Conservation (phyloP, 1,140 invertebrate genomes). For the Thalassaphorura encarpata region DNA sequence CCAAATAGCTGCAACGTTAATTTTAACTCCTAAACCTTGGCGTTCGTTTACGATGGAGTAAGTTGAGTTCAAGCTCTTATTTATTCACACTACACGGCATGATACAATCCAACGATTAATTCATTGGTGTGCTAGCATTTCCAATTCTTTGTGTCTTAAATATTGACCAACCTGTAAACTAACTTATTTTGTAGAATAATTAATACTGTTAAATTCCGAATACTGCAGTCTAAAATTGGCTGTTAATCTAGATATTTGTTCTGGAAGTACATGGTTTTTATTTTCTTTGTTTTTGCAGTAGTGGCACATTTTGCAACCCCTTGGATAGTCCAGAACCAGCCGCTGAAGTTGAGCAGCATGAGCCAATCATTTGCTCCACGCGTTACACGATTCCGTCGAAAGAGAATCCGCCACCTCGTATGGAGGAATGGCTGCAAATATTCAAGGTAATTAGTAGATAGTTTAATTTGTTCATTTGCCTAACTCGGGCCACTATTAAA, state of each 20-base stretch:
- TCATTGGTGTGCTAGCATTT: too few relatives aligned
- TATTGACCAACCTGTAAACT: too few relatives aligned
- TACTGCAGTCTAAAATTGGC: not conserved
- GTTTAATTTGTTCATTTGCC: slow-evolving; percentile 2
- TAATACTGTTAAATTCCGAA: too few relatives aligned
- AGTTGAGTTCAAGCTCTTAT: too few relatives aligned
- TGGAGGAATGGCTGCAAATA: slow-evolving; percentile 62
- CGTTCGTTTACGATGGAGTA: too few relatives aligned
- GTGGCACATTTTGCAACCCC: slow-evolving; percentile 35
- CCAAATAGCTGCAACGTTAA: too few relatives aligned
- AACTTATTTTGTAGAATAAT: too few relatives aligned
- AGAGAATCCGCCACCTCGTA: slow-evolving; percentile 54
- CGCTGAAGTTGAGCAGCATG: slow-evolving; percentile 20
- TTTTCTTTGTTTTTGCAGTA: slow-evolving; percentile 6
- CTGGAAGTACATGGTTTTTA: not conserved
- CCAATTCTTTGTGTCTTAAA: too few relatives aligned
- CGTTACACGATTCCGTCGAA: slow-evolving; percentile 1
- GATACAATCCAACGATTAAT: too few relatives aligned
- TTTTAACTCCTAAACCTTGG: too few relatives aligned
- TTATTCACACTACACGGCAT: too few relatives aligned
- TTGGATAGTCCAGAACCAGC: slow-evolving; percentile 27
- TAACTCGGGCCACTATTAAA: too few relatives aligned
- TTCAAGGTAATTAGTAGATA: slow-evolving; percentile 50
- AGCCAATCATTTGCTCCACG: not conserved
- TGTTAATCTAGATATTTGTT: not conserved